Conservation (phyloP, 2,113 vertebrate species). For the Bubo blakistoni region DNA sequence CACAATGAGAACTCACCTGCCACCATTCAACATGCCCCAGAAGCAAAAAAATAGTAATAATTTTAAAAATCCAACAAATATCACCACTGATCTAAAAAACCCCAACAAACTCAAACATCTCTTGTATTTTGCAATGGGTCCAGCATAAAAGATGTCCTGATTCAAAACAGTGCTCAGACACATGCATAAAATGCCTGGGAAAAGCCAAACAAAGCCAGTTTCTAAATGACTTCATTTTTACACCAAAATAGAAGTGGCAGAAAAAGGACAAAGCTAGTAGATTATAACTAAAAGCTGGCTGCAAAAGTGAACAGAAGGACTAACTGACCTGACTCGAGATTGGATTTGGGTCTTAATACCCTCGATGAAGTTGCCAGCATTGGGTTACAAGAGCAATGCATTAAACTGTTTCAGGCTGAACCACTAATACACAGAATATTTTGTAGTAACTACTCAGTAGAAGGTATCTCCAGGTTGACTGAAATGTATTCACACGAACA, state of each 20-base stretch:
- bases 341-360: slow-evolving; percentile 23
- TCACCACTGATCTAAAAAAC: not conserved
- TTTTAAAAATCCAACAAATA: not conserved
- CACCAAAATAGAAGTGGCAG: not conserved
- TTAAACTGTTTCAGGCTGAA: not conserved
- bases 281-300: not conserved
- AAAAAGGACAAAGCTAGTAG: not conserved
- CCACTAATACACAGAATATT: not conserved
- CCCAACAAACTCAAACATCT: not conserved
- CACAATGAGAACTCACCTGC: not conserved
- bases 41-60: not conserved
- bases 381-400: not conserved
- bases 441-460: not conserved
- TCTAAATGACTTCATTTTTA: not conserved
- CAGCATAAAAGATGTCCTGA: not conserved
- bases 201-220: slow-evolving; percentile 5
- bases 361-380: not conserved
- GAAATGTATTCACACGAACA: not conserved
- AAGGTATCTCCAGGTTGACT: not conserved
- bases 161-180: not conserved
- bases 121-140: not conserved
- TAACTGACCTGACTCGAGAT: slow-evolving; percentile 10
- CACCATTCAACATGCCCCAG: not conserved
- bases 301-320: slow-evolving; percentile 29
- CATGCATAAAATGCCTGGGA: not conserved